Conservation (phyloP, 2,797 vertebrate species). For the Channa striata region DNA sequence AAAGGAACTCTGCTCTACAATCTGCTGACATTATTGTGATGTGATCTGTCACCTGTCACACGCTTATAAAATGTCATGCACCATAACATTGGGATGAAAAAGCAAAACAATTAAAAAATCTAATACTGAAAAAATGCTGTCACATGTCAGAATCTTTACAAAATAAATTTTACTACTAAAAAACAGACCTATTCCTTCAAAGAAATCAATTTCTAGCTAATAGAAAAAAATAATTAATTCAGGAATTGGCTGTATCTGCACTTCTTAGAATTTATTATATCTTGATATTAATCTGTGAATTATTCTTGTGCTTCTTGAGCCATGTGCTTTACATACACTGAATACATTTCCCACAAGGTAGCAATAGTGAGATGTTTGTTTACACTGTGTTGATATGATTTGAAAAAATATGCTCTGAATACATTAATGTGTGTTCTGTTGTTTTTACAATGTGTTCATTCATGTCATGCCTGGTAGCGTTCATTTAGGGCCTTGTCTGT, state of each 20-base stretch:
- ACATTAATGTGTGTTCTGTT: constrained; percentile 23
- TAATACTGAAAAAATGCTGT: not conserved
- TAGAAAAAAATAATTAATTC: constrained; percentile 2
- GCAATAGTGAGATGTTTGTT: constrained; percentile 14
- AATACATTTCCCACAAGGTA: constrained; percentile 36
- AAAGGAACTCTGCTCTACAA: constrained; percentile 10
- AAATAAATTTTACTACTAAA: not conserved
- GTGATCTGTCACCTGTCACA: constrained; percentile 31
- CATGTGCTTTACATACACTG: constrained; percentile 26
- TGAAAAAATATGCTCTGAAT: constrained; percentile 42
- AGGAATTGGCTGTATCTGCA: constrained; percentile 4
- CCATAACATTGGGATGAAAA: constrained; percentile 27
- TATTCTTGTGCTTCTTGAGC: constrained; percentile 29
- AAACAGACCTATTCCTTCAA: constrained; percentile 44
- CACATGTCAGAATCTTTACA: constrained; percentile 2
- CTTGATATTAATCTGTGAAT: constrained; percentile 13
- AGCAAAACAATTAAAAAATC: constrained; percentile 3
- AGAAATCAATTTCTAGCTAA: constrained; percentile 10
- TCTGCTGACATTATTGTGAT: constrained; percentile 23
- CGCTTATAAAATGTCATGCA: constrained; percentile 32
- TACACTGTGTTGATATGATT: constrained; percentile 33
- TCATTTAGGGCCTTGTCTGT: constrained; percentile 22
- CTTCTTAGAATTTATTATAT: constrained; percentile 1
- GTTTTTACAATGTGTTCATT: constrained; percentile 35
- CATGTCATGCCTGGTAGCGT: constrained; percentile 56